Evolutionary conservation across 1,140 invertebrate genomes (phyloP), one percentile per base, ranked within the genome.

Genomic region (Forficula auricularia): DNA sequence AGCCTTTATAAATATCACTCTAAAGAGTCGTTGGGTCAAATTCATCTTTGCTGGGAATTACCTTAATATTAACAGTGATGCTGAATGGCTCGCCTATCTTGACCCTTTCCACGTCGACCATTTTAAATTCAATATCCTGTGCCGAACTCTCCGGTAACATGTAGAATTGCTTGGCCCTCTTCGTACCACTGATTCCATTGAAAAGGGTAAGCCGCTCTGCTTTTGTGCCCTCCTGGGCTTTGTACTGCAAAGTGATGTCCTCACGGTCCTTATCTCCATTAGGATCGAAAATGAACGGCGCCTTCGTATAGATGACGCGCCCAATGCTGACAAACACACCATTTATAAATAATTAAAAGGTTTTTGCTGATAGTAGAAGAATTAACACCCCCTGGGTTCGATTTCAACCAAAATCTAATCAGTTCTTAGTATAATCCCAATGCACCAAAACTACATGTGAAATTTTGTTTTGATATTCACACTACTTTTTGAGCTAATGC

Each of bases 301-400:
- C 68, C 62, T 86, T 86, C 0, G 83, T 88, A 2, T 82, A 65
- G 47, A 88, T 71, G 62, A 73, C 70, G 19, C 71, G 65, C 1
- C 82, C 82, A 50, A 86, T 73, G 48, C 80, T 83, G 54, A 16
- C 60, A 56, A 49, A 30, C n/a, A 44, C 41, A 27, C n/a, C n/a
- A n/a, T n/a, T n/a, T n/a, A n/a, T n/a, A n/a, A n/a, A n/a, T n/a
- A n/a, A n/a, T n/a, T n/a, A n/a, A n/a, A n/a, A n/a, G n/a, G n/a
- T n/a, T n/a, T n/a, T n/a, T n/a, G n/a, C n/a, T n/a, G n/a, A n/a
- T n/a, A n/a, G n/a, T n/a, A n/a, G n/a, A n/a, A n/a, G n/a, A n/a
- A n/a, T n/a, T n/a, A n/a, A n/a, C n/a, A n/a, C n/a, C n/a, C n/a
- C n/a, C n/a, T n/a, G n/a, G n/a, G n/a, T n/a, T n/a, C n/a, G n/a